Evolutionary conservation across 53 echinoderm and acorn worm species (phyloP).

Genomic region (Holothuria leucospilota): DNA sequence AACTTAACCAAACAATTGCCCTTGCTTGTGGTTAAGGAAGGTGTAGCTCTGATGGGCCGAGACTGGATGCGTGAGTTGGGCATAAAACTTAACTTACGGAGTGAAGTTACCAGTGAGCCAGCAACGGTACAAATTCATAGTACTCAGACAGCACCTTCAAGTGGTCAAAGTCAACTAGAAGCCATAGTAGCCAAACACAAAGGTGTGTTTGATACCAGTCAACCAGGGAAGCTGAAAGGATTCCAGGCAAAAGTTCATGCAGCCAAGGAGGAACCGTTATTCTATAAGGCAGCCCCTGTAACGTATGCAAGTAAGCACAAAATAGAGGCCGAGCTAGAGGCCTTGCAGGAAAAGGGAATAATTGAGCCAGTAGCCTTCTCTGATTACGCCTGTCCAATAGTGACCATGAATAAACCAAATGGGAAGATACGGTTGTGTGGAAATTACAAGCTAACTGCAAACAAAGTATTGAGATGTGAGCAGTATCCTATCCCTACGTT

Average conservation of each 20-base stretch:
- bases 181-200: not conserved
- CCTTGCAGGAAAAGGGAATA: slow-evolving; percentile 35
- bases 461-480: slow-evolving; percentile 59
- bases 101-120: too few relatives aligned
- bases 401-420: slow-evolving; percentile 57
- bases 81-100: not conserved
- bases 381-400: slow-evolving; percentile 12
- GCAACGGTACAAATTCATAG: too few relatives aligned
- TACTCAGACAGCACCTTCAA: not conserved
- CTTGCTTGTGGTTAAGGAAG: slow-evolving; percentile 59
- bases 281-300: slow-evolving; percentile 67
- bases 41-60: slow-evolving; percentile 61
- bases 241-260: slow-evolving; percentile 69
- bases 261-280: slow-evolving; percentile 28
- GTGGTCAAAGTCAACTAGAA: not conserved
- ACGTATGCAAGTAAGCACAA: slow-evolving; percentile 60
- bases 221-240: slow-evolving; percentile 36
- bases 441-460: slow-evolving; percentile 69
- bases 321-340: slow-evolving; percentile 60
- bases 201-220: slow-evolving; percentile 27
- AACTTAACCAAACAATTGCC: slow-evolving; percentile 22
- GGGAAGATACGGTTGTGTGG: slow-evolving; percentile 50
- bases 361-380: too few relatives aligned
- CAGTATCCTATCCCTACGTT: slow-evolving; percentile 67
- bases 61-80: slow-evolving; percentile 65